These are phyloP conservation scores for Thyatira batis DNA, from an alignment of 2,888 invertebrate species.

Conservation along the genomic window DNA sequence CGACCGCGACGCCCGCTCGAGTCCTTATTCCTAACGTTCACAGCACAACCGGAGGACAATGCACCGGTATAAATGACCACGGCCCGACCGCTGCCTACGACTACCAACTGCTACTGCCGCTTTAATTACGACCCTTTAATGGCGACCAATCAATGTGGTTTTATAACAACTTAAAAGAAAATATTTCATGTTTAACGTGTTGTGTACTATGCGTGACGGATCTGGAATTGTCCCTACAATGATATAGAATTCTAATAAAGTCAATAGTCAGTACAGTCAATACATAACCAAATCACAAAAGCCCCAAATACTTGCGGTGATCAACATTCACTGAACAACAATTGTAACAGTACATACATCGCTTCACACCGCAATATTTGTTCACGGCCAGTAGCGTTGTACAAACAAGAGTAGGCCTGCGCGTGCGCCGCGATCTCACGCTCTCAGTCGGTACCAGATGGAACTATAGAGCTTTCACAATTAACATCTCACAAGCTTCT, in stretches of 20 bases:
- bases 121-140: constrained; percentile 18
- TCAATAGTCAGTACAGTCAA: too few relatives aligned
- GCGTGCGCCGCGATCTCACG: constrained; percentile 42
- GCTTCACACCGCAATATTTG: constrained; percentile 52
- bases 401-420: constrained; percentile 37
- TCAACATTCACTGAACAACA: constrained; percentile 18
- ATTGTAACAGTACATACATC: constrained; percentile 54
- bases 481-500: constrained; percentile 43
- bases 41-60: constrained; percentile 46
- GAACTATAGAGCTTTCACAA: constrained; percentile 52
- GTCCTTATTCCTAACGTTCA: constrained; percentile 54
- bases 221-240: neutral
- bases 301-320: neutral
- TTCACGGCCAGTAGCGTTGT: constrained; percentile 40
- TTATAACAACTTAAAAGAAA: too few relatives aligned
- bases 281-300: constrained; percentile 1
- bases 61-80: constrained; percentile 41
- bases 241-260: neutral
- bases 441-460: constrained; percentile 29
- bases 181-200: too few relatives aligned
- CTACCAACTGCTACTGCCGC: constrained; percentile 9
- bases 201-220: neutral
- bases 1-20: constrained; percentile 53
- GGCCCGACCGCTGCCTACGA: constrained; percentile 22
- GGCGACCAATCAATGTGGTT: neutral